Conservation (phyloP, 1,140 invertebrate genomes). For the Anoplolepis gracilipes region DNA sequence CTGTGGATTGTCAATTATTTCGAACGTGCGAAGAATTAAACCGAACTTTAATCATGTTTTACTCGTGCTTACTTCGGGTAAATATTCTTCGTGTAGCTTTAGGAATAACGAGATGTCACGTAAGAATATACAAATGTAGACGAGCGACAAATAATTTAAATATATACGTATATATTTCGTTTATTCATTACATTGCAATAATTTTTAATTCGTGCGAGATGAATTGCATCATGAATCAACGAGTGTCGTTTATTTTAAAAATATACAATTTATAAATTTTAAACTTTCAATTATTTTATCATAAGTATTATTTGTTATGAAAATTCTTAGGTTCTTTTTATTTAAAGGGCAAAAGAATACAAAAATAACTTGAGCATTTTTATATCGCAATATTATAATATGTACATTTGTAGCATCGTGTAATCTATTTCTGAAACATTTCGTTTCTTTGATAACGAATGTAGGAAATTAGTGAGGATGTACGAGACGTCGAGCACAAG, state of each 20-base stretch:
- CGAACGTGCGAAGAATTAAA: constrained; percentile 11
- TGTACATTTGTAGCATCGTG: background rate
- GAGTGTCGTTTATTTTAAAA: background rate
- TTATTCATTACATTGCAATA: background rate
- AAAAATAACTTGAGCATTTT: background rate
- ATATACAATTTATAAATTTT: background rate
- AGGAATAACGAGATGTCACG: background rate
- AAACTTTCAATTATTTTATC: background rate
- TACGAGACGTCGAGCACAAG: constrained; percentile 88
- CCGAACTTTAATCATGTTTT: constrained; percentile 31
- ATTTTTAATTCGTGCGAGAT: background rate
- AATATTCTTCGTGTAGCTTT: constrained; percentile 14
- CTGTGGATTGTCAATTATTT: constrained; percentile 35
- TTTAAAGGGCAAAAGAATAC: constrained; percentile 6
- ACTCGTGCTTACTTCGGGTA: constrained; percentile 47
- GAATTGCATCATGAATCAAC: background rate
- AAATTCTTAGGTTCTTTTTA: background rate
- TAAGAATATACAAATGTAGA: background rate
- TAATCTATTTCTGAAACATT: constrained; percentile 33
- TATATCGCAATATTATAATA: background rate
- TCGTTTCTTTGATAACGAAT: constrained; percentile 61
- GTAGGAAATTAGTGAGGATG: constrained; percentile 89
- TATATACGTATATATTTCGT: background rate
- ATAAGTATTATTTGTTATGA: constrained; percentile 6
- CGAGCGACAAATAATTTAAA: background rate